Evolutionary conservation across 2,113 vertebrate genomes (phyloP).

Genomic region (Alethe castanea): DNA sequence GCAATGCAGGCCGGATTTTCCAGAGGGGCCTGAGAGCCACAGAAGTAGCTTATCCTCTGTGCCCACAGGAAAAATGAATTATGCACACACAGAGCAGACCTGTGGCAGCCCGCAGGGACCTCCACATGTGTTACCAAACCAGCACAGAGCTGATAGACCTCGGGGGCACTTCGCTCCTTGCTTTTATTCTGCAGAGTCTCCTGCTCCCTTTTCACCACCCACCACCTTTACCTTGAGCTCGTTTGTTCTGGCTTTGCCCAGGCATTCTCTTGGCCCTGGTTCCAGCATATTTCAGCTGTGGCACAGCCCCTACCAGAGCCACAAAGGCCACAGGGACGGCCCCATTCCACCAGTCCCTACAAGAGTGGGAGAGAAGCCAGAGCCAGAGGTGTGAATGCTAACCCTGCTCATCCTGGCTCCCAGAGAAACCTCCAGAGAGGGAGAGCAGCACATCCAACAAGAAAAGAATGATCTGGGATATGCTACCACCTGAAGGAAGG

Average conservation of each 20-base stretch:
- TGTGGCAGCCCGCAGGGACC: background rate
- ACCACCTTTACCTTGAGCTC: background rate
- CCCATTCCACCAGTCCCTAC: accelerated
- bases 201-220: accelerated
- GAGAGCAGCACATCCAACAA: background rate
- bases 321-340: accelerated
- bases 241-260: background rate
- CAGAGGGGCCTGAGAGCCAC: background rate
- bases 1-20: background rate
- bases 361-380: background rate
- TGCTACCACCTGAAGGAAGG: background rate
- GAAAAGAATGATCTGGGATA: no score
- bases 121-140: background rate
- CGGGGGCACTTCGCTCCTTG: accelerated
- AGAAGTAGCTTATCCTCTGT: background rate
- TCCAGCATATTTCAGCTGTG: background rate
- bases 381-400: background rate
- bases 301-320: background rate
- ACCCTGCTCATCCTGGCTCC: background rate
- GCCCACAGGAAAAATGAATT: background rate
- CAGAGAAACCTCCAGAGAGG: background rate
- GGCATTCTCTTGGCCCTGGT: background rate
- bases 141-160: background rate
- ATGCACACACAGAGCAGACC: background rate
- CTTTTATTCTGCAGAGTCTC: background rate